These are phyloP conservation scores for Parus major DNA, from an alignment of 2,113 vertebrate species.

Conservation along the genomic window DNA sequence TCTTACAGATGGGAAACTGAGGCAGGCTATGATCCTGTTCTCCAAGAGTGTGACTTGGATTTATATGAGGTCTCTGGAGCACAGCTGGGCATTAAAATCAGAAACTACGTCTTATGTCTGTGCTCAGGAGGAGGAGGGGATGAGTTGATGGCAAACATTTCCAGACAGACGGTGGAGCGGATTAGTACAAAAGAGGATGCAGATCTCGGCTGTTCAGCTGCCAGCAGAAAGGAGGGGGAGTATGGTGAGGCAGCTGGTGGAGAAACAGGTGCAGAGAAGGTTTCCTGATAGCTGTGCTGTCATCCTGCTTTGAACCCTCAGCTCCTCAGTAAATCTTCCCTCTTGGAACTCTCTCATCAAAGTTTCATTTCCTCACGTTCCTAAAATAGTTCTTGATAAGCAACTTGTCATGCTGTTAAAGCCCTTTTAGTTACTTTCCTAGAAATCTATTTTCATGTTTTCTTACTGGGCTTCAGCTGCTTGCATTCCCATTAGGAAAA, in stretches of 20 bases:
- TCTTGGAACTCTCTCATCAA: slow-evolving; percentile 45
- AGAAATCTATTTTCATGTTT: slow-evolving; percentile 57
- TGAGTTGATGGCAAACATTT: slow-evolving; percentile 4
- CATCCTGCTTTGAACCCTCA: slow-evolving; percentile 53
- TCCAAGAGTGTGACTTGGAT: background rate
- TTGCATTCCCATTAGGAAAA: background rate
- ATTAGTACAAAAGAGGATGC: slow-evolving; percentile 37
- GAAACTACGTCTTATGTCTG: background rate
- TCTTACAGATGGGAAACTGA: background rate
- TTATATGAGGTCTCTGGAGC: background rate
- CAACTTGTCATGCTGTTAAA: slow-evolving; percentile 18
- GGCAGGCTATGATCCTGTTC: background rate
- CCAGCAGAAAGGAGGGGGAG: slow-evolving; percentile 37
- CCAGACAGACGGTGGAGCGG: slow-evolving; percentile 3
- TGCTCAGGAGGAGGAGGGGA: background rate
- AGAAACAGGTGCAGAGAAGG: slow-evolving; percentile 61
- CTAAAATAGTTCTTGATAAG: slow-evolving; percentile 55
- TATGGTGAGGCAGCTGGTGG: slow-evolving; percentile 4
- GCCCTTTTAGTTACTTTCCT: slow-evolving; percentile 47
- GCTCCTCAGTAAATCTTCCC: slow-evolving; percentile 58
- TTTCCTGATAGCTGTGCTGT: slow-evolving; percentile 21
- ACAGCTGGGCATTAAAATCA: slow-evolving; percentile 51
- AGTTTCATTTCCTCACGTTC: slow-evolving; percentile 50
- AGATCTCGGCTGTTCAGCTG: background rate
- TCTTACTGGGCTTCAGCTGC: slow-evolving; percentile 46